These are phyloP conservation scores for Orussus abietinus DNA, from an alignment of 1,140 invertebrate genomes.

Conservation along the genomic window DNA sequence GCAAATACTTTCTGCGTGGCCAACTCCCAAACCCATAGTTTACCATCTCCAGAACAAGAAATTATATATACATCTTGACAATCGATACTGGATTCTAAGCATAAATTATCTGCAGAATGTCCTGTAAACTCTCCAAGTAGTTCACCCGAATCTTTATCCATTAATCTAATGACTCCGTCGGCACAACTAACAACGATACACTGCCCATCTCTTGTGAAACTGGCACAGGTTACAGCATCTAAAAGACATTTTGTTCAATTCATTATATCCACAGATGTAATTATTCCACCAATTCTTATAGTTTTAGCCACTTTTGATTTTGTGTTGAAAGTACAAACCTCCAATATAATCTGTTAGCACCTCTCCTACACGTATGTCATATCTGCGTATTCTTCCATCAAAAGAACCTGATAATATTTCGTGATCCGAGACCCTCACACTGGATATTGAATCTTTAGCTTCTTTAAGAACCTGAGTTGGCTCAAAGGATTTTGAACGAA, in stretches of 20 bases:
- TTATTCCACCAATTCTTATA: too few relatives aligned
- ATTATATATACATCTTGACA: constrained; percentile 77
- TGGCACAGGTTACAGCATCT: constrained; percentile 71
- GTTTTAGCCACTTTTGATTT: too few relatives aligned
- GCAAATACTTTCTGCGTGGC: constrained; percentile 65
- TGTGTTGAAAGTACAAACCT: constrained; percentile 54
- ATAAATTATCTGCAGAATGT: constrained; percentile 74
- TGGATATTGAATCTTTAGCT: constrained; percentile 90
- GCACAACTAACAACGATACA: constrained; percentile 81
- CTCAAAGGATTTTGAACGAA: constrained; percentile 65
- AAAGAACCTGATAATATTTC: constrained; percentile 88
- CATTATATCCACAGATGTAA: background rate
- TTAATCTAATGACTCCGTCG: constrained; percentile 75
- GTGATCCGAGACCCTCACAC: constrained; percentile 78
- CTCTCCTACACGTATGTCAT: constrained; percentile 85
- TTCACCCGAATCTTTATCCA: constrained; percentile 87
- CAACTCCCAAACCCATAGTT: constrained; percentile 85
- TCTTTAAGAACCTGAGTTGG: constrained; percentile 83
- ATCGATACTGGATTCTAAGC: constrained; percentile 82
- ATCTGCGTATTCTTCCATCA: constrained; percentile 83
- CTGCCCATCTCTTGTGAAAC: constrained; percentile 79
- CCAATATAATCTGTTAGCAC: constrained; percentile 83
- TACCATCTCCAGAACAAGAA: constrained; percentile 83
- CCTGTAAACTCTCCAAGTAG: constrained; percentile 76
- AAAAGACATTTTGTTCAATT: constrained; percentile 18